Evolutionary conservation across 2,797 vertebrate species (phyloP).

Genomic region (Galagoides demidoff): DNA sequence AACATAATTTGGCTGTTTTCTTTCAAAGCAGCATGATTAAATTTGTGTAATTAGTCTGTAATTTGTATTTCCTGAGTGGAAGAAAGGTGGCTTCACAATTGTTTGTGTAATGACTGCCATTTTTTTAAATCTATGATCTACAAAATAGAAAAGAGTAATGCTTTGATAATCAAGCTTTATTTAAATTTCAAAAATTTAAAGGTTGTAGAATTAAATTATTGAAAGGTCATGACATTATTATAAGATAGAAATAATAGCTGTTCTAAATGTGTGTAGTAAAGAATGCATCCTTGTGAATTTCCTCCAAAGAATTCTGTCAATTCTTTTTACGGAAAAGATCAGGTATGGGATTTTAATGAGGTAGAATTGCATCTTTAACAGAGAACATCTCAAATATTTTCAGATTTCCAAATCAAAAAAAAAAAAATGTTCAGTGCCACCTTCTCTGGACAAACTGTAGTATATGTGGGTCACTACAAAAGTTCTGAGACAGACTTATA

Average conservation of each 20-base stretch:
- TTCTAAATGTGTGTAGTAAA: neutral
- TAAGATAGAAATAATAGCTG: neutral
- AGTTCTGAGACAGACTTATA: no score
- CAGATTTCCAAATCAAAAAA: constrained; percentile 63
- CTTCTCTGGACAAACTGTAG: neutral
- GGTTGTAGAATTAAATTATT: constrained; percentile 4
- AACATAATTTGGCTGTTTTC: neutral
- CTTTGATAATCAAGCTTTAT: neutral
- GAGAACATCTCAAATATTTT: constrained; percentile 74
- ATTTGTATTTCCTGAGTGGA: neutral
- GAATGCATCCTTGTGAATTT: neutral
- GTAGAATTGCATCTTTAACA: neutral
- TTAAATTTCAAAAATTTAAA: neutral
- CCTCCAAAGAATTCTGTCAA: neutral
- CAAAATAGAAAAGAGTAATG: neutral
- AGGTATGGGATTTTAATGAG: neutral
- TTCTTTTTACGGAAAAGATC: neutral
- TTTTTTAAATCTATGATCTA: neutral
- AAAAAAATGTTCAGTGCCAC: no score
- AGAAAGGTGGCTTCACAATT: neutral
- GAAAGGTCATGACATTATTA: neutral
- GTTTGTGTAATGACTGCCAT: neutral
- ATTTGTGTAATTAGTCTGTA: neutral
- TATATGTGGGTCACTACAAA: no score
- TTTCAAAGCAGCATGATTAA: neutral